Conservation (phyloP, 2,797 vertebrate species). For the Arrhamphus sclerolepis region DNA sequence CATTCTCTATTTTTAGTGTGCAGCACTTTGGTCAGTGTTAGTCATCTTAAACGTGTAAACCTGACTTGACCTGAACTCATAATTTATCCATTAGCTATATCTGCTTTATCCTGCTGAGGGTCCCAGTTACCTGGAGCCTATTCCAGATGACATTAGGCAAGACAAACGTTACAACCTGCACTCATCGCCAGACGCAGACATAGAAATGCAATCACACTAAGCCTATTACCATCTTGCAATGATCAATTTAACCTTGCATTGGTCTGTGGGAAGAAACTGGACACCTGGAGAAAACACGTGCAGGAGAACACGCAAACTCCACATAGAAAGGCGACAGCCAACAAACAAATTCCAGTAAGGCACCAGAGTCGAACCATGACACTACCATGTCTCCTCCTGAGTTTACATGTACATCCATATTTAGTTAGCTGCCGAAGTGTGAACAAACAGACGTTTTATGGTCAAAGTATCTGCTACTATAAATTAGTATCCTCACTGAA, state of each 20-base stretch:
- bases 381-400: background rate
- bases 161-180: background rate
- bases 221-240: background rate
- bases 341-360: background rate
- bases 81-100: background rate
- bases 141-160: background rate
- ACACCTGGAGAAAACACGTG: background rate
- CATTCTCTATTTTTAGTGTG: background rate
- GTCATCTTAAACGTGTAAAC: background rate
- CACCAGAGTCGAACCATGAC: background rate
- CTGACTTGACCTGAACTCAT: background rate
- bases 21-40: background rate
- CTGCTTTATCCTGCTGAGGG: background rate
- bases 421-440: slow-evolving; percentile 1
- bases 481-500: slow-evolving; percentile 12
- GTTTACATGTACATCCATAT: slow-evolving; percentile 3
- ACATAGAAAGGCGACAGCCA: background rate
- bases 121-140: no score
- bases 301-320: background rate
- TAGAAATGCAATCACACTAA: background rate
- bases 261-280: background rate
- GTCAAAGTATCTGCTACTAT: slow-evolving; percentile 5
- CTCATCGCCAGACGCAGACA: background rate
- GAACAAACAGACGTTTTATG: background rate
- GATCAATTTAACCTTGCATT: background rate